Percentiles rank a stretch among this genome's conserved stretches.
phyloP scores from a whole-genome alignment of 2,888 invertebrate species.

The Thecocarcelia acutangulata region DNA sequence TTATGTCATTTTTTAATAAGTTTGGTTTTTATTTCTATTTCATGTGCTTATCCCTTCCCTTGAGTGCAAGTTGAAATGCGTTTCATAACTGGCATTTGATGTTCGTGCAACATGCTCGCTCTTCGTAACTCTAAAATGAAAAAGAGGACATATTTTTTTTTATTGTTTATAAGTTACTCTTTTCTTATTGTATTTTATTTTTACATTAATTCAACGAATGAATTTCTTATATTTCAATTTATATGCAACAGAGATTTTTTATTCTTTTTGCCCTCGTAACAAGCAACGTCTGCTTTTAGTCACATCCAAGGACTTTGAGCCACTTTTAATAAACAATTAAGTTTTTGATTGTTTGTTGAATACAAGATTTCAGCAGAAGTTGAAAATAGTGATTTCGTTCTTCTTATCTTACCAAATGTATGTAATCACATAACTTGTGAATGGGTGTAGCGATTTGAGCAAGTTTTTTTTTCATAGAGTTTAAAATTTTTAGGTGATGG shows the following conservation, averaged over 20 bases:
- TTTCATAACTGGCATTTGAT: slow-evolving; percentile 7
- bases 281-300: slow-evolving; percentile 5
- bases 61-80: slow-evolving; percentile 19
- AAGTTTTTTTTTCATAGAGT: too few relatives aligned
- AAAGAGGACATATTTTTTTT: slow-evolving; percentile 3
- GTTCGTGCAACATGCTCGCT: slow-evolving; percentile 8
- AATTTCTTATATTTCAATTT: slow-evolving; percentile 1
- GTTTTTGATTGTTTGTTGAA: slow-evolving; percentile 37
- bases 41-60: slow-evolving; percentile 7
- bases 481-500: too few relatives aligned
- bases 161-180: slow-evolving; percentile 23
- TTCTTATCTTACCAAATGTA: too few relatives aligned
- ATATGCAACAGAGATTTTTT: not conserved
- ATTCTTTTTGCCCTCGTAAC: too few relatives aligned
- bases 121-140: slow-evolving; percentile 44
- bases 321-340: slow-evolving; percentile 52
- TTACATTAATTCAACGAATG: not conserved
- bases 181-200: not conserved
- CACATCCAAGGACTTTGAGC: slow-evolving; percentile 4
- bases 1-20: slow-evolving; percentile 35
- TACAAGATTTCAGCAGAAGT: not conserved
- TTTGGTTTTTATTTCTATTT: slow-evolving; percentile 42
- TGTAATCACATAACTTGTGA: too few relatives aligned
- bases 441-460: too few relatives aligned
- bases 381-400: not conserved